A percentile compares a stretch with the other conserved stretches of the same genome.
Conservation (phyloP, 2,888 invertebrate genomes). For the Platycheirus rosarum region DNA sequence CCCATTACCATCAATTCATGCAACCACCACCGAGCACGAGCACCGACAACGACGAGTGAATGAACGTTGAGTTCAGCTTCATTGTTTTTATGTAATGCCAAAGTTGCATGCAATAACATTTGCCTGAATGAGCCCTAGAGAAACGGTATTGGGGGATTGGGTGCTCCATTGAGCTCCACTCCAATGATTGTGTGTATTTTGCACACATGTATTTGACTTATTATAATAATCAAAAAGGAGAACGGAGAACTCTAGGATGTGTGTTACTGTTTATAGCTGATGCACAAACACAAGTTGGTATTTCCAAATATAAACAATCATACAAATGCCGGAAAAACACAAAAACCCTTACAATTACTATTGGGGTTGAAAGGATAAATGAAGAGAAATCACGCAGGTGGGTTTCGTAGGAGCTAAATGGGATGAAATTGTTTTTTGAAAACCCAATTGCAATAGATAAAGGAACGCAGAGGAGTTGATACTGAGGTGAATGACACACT, state of each 20-base stretch:
- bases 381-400: slow-evolving; percentile 42
- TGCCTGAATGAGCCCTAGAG: slow-evolving; percentile 53
- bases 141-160: slow-evolving; percentile 52
- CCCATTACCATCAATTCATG: slow-evolving; percentile 11
- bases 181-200: slow-evolving; percentile 45
- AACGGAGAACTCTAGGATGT: slow-evolving; percentile 26
- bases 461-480: slow-evolving; percentile 15
- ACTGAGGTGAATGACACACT: not conserved
- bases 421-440: slow-evolving; percentile 3
- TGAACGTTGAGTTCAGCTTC: slow-evolving; percentile 55
- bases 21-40: not conserved
- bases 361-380: not conserved
- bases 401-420: not conserved
- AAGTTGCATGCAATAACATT: slow-evolving; percentile 66
- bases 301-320: slow-evolving; percentile 62
- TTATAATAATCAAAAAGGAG: slow-evolving; percentile 63
- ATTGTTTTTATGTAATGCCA: slow-evolving; percentile 67
- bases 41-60: slow-evolving; percentile 29
- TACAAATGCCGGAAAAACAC: slow-evolving; percentile 46
- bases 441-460: slow-evolving; percentile 14
- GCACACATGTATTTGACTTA: slow-evolving; percentile 37
- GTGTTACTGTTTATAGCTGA: slow-evolving; percentile 23
- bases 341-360: slow-evolving; percentile 6
- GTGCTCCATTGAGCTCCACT: slow-evolving; percentile 47
- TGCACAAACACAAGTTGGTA: slow-evolving; percentile 22